Evolutionary conservation across 64 coral and sea anemone species (phyloP), one percentile per base, ranked within the genome.

Genomic region (Montipora sp.): DNA sequence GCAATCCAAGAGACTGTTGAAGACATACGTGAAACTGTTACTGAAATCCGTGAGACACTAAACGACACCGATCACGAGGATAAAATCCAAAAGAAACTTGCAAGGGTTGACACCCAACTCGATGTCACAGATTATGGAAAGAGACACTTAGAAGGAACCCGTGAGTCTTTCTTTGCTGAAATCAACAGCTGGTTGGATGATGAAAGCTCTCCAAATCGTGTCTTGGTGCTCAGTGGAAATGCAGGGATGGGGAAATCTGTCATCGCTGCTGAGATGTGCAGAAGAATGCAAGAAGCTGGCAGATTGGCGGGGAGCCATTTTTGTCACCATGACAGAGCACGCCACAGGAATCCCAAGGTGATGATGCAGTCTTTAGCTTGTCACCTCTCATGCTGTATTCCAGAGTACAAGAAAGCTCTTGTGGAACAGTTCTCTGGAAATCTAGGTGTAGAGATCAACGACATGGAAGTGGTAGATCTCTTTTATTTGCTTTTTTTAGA

Each of bases 181-280:
- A 49, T 79, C 19, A 4, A 79, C 13, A 20, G 21, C 0, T 79
- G 77, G 77, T 20, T 79, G 45, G 49, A 79, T 55, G 48, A 79
- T 49, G 49, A 0, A 79, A 79, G 19, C 19, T 79, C 77, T 57
- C 48, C 18, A 55, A 55, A 79, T 47, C 77, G 75, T 2, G 74
- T 92, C 0, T 22, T 92, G 58, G 76, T 95, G 21, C 12, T 92
- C 51, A 87, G 67, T 19, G 94, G 83, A 8, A 73, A 87, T 15
- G 65, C 89, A 7, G 89, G 89, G 36, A 82, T 91, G 89, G 89
- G 89, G 2, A 91, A 91, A 59, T 81, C 89, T 15, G 78, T 91
- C 4, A 58, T 74, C 44, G 77, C 78, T 15, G 89, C 89, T 23
- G 61, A 43, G 18, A 47, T 83, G 7, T 91, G 59, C 67, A 73